Evolutionary conservation across 2,113 vertebrate genomes (phyloP).

Genomic region (Syngnathus typhle): DNA sequence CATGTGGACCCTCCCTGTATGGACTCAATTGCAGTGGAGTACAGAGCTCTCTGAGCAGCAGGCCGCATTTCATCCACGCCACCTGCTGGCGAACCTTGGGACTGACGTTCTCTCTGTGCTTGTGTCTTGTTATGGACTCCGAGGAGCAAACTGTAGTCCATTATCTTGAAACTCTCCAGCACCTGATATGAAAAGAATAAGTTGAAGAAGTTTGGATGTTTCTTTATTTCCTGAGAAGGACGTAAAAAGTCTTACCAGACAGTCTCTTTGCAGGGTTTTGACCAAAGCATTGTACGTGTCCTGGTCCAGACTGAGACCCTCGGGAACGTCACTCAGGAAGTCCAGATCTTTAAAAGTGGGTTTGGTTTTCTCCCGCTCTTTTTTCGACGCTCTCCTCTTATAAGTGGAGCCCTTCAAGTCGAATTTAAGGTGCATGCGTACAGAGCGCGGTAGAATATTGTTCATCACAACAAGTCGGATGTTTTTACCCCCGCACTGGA

Average conservation of each 20-base stretch:
- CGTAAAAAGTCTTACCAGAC: slow-evolving; percentile 81
- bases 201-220: background rate
- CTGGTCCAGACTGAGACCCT: slow-evolving; percentile 85
- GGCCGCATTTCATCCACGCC: slow-evolving; percentile 82
- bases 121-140: slow-evolving; percentile 91
- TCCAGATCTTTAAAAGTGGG: slow-evolving; percentile 96
- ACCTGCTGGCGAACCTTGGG: slow-evolving; percentile 76
- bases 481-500: slow-evolving; percentile 96
- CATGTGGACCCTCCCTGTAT: slow-evolving; percentile 89
- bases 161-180: slow-evolving; percentile 98
- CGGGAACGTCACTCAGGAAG: slow-evolving; percentile 87
- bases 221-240: no score
- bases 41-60: slow-evolving; percentile 84
- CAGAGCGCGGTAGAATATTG: slow-evolving; percentile 87
- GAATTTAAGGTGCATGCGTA: slow-evolving; percentile 96
- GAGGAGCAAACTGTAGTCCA: slow-evolving; percentile 97
- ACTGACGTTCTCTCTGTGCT: slow-evolving; percentile 80
- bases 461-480: slow-evolving; percentile 96
- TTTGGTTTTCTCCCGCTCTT: slow-evolving; percentile 89
- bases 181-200: slow-evolving; percentile 68
- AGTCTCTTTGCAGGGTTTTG: slow-evolving; percentile 92
- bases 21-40: slow-evolving; percentile 97
- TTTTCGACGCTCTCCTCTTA: slow-evolving; percentile 90
- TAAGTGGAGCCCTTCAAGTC: slow-evolving; percentile 97
- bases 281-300: slow-evolving; percentile 86